Base-by-base conservation (phyloP, 2,113 vertebrate genomes). In the Barbus barbus region DNA sequence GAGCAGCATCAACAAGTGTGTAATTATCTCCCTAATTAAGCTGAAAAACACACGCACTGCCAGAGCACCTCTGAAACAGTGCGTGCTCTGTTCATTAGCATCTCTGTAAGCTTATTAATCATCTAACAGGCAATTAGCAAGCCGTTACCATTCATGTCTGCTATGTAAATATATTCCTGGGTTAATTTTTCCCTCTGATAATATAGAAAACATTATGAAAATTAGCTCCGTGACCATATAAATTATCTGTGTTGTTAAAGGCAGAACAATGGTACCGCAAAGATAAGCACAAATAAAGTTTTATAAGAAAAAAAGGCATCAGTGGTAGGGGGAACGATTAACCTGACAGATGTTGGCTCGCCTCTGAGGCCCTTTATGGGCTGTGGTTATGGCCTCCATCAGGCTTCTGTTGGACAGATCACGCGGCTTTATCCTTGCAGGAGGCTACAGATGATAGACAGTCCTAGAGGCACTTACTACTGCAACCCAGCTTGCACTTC, bases 191-290 rank as follows among this genome's bases (percentile, higher is more conserved):
- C 96, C 95, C 95, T 95, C 95, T 95, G 95, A 97, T 97, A 98
- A 98, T 98, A 98, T 97, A 97, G 96, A 96, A 96, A 98, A 97
- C 97, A 97, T 98, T 98, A 98, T 97, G 96, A 98, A 99, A 98
- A 99, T 98, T 93, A 97, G 96, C 96, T 97, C 93, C 94, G 96
- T 94, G 96, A 97, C 96, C 97, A 96, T 96, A 96, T 96, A 97
- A 98, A 97, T 97, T 95, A 97, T 97, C 96, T 95, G 94, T 95
- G 95, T 95, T 94, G 96, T 97, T 99, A 97, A 98, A 96, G 95
- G 96, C 93, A 86, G 85, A 92, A 92, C 87, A 83, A 83, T 63
- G 44, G 81, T 69, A 83, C 28, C 53, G 44, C 60, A 60, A 58
- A 61, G 84, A 72, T 81, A 77, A 85, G 28, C 48, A 48, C 60